phyloP scores from a whole-genome alignment of 2,888 invertebrate species.

The Cephonodes hylas region DNA sequence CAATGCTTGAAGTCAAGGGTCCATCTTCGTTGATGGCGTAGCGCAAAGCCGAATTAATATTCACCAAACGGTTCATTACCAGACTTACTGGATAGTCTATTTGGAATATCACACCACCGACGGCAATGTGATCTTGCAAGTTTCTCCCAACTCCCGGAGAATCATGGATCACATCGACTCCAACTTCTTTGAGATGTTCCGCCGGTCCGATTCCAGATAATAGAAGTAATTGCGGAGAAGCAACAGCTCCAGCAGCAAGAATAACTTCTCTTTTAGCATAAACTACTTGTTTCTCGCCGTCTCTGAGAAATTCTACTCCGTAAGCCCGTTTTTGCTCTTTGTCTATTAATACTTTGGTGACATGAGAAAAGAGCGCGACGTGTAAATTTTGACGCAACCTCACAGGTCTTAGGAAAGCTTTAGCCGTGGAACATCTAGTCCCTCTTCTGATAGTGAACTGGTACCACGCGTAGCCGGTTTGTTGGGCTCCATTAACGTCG shows the following conservation, averaged over 20 bases:
- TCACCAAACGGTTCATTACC: constrained; percentile 90
- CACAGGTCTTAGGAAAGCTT: constrained; percentile 91
- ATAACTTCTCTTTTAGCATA: constrained; percentile 91
- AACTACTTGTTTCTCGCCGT: constrained; percentile 82
- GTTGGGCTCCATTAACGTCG: constrained; percentile 92
- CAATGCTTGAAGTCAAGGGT: constrained; percentile 92
- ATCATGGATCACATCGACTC: constrained; percentile 87
- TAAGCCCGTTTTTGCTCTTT: constrained; percentile 86
- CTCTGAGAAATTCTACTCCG: constrained; percentile 89
- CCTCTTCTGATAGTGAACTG: constrained; percentile 95
- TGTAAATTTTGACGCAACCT: constrained; percentile 90
- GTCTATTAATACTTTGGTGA: constrained; percentile 88
- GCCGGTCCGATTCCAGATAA: constrained; percentile 92
- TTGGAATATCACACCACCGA: constrained; percentile 90
- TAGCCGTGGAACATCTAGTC: constrained; percentile 90
- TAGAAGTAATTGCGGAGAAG: constrained; percentile 95
- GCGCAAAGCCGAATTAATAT: constrained; percentile 89
- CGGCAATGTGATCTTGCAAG: constrained; percentile 94
- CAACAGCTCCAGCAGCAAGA: constrained; percentile 93
- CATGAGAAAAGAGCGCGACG: constrained; percentile 89
- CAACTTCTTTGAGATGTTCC: constrained; percentile 86
- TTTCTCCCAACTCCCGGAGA: constrained; percentile 92
- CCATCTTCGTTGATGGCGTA: constrained; percentile 94
- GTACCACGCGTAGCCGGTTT: constrained; percentile 92
- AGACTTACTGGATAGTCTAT: constrained; percentile 91